Evolutionary conservation across 2,888 invertebrate species (phyloP), one percentile per base, ranked within the genome.

Genomic region (Meta bourneti): DNA sequence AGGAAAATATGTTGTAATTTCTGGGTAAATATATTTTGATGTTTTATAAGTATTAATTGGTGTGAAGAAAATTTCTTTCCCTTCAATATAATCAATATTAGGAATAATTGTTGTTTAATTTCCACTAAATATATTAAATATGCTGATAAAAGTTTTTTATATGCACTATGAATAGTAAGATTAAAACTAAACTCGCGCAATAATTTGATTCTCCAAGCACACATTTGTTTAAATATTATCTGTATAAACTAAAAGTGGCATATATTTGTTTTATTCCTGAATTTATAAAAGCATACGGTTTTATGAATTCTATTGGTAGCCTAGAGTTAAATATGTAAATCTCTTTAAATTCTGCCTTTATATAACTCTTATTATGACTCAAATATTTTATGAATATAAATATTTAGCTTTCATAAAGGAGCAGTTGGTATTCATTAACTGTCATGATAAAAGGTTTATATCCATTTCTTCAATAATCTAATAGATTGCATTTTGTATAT

Each of bases 1-100:
- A 94, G 99, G 99, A 90, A 98, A 97, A 95, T 99, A 98, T 95
- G 96, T 99, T 91, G 98, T 99, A 0, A 98, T 99, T 6, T 98
- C 98, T 85, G 99, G 98, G 98, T 98, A 95, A 96, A 96, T 95
- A 9, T 82, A 92, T 84, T 1, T 61, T 11, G 71, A 34, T 49
- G 16, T 51, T 75, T 48, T 20, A 16, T 74, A 74, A 20, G 11
- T 20, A 20, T 74, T n/a, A 6, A 9, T 77, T 11, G 34, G n/a
- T 34, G 9, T 77, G 34, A 34, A 77, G 34, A 13, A 77, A 77
- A 74, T 4, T 13, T 49, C 13, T 19, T 48, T 51, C 49, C 51
- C 6, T 13, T 16, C 19, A 7, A 8, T 78, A n/a, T n/a, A 51
- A 7, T n/a, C 51, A n/a, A n/a, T 11, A 8, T 0, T 49, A 16